Evolutionary conservation across 2,888 invertebrate species (phyloP), one percentile per base, ranked within the genome.

Genomic region (Onchidella celtica): DNA sequence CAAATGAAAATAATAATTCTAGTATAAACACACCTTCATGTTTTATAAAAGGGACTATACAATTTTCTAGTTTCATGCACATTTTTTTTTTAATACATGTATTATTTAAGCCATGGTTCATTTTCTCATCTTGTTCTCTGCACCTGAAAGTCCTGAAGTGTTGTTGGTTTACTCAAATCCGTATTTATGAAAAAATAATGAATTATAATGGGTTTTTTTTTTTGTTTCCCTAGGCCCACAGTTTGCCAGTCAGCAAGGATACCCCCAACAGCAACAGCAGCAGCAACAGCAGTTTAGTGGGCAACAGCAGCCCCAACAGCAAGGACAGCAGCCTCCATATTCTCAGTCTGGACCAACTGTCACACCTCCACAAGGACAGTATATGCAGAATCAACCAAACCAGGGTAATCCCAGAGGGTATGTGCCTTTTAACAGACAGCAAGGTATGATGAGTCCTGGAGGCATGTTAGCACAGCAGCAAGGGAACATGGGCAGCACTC

Each of bases 151-250:
- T 47, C 47, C 47, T 47, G 47, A 17, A 47, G 17, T 47, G 9
- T 47, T 47, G 17, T 47, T 47, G 47, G 47, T 47, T 47, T 6
- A 47, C 47, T 11, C 17, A 47, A 47, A 47, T 6, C 47, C 47
- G 17, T 47, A 47, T 11, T 47, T 47, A 11, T 47, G 47, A 47
- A 11, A 47, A 47, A 17, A 32, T 11, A 27, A 27, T 6, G 14
- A 63, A 63, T 29, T 63, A 2, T 32, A 21, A 65, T 32, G 3
- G 14, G 36, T n/a, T n/a, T 29, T 24, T 24, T 47, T 17, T 0
- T 29, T 69, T n/a, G n/a, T n/a, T n/a, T n/a, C n/a, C n/a, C n/a
- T 59, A 79, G 79, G 79, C 32, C 79, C 79, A 21, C 63, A 24
- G 14, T 79, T 36, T 61, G 61, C 3, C 27, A 63, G 4, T 69